Conservation (phyloP, 2,888 invertebrate genomes). For the Phymatocera aterrima region DNA sequence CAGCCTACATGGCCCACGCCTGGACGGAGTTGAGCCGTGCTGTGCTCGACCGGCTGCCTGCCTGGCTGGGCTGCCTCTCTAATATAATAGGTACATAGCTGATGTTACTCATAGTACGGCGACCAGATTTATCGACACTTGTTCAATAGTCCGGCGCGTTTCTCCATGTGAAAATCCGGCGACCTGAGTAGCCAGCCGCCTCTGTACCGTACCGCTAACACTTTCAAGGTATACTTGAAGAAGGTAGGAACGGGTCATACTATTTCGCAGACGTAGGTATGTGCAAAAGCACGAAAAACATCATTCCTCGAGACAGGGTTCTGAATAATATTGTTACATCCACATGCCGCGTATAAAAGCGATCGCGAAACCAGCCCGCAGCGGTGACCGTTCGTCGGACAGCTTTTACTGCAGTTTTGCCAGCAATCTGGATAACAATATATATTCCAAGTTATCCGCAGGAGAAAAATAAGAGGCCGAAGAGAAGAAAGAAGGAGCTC, state of each 20-base stretch:
- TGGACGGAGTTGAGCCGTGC: conserved; percentile 26
- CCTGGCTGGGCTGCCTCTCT: conserved; percentile 17
- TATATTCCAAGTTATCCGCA: conserved; percentile 3
- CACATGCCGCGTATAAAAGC: too few relatives aligned
- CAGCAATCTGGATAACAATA: conserved; percentile 38
- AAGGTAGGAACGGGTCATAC: too few relatives aligned
- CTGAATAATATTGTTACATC: neutral
- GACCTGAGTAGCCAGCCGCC: neutral
- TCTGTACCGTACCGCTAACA: too few relatives aligned
- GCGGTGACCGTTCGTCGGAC: neutral
- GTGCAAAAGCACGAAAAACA: too few relatives aligned
- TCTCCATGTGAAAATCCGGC: neutral
- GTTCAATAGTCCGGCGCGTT: conserved; percentile 19
- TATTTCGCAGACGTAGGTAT: too few relatives aligned
- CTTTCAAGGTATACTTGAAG: too few relatives aligned
- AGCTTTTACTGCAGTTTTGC: neutral
- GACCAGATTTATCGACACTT: conserved; percentile 40
- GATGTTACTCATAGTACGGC: conserved; percentile 45
- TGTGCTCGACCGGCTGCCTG: conserved; percentile 21
- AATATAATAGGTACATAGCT: conserved; percentile 35
- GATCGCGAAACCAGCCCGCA: conserved; percentile 3
- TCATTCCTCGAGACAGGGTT: neutral
- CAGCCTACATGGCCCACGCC: conserved; percentile 52
- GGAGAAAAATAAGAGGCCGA: neutral
- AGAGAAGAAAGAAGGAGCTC: neutral